These are phyloP conservation scores for Triplophysa yarkandensis DNA, from an alignment of 2,797 vertebrate species.

Conservation along the genomic window DNA sequence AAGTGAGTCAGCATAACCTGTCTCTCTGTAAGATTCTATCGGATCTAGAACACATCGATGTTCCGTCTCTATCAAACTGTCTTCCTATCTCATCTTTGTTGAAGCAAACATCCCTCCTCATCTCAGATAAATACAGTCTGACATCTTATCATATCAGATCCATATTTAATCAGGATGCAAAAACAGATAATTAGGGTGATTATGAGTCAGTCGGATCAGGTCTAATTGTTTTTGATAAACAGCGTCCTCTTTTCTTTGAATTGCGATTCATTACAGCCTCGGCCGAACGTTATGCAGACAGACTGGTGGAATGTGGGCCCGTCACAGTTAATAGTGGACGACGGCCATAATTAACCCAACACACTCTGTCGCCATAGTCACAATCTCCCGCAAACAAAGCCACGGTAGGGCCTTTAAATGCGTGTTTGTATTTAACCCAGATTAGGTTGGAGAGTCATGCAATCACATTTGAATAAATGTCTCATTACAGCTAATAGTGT, in stretches of 20 bases:
- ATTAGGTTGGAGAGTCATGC: constrained; percentile 47
- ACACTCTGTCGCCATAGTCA: constrained; percentile 35
- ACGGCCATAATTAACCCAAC: constrained; percentile 53
- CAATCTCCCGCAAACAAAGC: constrained; percentile 32
- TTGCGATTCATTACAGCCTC: constrained; percentile 39
- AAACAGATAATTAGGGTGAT: constrained; percentile 44
- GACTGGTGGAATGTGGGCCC: constrained; percentile 37
- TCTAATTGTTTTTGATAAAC: constrained; percentile 56
- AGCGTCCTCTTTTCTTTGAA: constrained; percentile 47
- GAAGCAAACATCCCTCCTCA: background rate
- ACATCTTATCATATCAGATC: constrained; percentile 47
- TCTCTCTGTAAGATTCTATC: background rate
- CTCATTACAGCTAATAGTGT: constrained; percentile 47
- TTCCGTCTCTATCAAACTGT: constrained; percentile 1
- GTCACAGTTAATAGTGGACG: constrained; percentile 47
- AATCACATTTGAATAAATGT: constrained; percentile 56
- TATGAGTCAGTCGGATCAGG: constrained; percentile 39
- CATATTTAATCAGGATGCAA: constrained; percentile 53
- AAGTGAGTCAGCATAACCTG: background rate
- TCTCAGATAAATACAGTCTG: constrained; percentile 32
- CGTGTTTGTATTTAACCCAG: constrained; percentile 40
- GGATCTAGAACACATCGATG: constrained; percentile 16
- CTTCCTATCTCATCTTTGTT: constrained; percentile 11
- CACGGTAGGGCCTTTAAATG: constrained; percentile 28
- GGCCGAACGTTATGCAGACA: constrained; percentile 33